These are phyloP conservation scores for Aviceda subcristata DNA, from an alignment of 2,113 vertebrate species.

Conservation along the genomic window DNA sequence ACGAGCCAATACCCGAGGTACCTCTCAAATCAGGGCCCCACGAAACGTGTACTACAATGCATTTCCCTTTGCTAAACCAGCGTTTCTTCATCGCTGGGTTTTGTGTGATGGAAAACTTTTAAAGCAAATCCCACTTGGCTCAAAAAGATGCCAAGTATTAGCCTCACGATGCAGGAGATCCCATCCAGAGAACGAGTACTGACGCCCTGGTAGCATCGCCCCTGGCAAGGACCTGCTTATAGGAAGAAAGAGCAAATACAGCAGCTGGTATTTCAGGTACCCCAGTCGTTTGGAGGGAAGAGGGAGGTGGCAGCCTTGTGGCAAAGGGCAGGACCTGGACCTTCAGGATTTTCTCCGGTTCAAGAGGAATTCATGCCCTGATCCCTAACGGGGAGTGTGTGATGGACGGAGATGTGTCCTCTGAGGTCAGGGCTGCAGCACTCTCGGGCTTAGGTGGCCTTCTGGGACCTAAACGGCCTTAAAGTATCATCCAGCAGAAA, in stretches of 20 bases:
- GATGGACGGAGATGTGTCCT: not conserved
- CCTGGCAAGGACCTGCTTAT: not conserved
- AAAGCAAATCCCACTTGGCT: not conserved
- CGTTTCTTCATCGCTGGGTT: not conserved
- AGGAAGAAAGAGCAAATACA: not conserved
- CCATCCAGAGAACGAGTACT: not conserved
- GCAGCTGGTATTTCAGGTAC: not conserved
- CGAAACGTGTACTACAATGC: not conserved
- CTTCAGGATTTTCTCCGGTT: not conserved
- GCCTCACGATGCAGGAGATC: not conserved
- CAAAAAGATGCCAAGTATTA: not conserved
- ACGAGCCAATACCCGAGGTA: not conserved
- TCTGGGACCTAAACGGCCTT: not conserved
- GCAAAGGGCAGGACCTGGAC: not conserved
- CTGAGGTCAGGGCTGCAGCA: not conserved
- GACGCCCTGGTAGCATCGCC: not conserved
- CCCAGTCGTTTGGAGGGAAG: fast-evolving
- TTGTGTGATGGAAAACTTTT: not conserved
- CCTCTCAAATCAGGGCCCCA: not conserved
- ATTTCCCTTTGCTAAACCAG: not conserved
- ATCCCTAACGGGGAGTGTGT: not conserved
- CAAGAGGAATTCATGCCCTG: not conserved
- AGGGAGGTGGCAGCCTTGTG: not conserved
- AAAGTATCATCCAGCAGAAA: not conserved
- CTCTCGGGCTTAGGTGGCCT: not conserved